These are phyloP conservation scores for Natator depressus DNA, from an alignment of 2,113 vertebrate genomes.

Conservation along the genomic window DNA sequence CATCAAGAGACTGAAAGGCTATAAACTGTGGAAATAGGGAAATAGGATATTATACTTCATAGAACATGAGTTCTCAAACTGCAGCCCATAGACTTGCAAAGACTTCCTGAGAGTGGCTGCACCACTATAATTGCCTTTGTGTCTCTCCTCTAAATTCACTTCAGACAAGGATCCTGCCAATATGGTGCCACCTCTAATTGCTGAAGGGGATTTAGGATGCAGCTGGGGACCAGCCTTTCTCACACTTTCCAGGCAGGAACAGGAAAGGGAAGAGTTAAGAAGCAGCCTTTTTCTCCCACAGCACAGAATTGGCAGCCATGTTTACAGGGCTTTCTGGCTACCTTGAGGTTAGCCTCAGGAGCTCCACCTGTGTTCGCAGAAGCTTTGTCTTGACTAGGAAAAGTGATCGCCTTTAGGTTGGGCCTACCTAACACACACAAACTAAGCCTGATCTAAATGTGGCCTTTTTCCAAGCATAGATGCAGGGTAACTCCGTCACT, in stretches of 20 bases:
- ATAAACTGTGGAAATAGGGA: not conserved
- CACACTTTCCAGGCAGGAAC: not conserved
- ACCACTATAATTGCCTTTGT: not conserved
- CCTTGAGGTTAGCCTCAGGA: not conserved
- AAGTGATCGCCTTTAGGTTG: not conserved
- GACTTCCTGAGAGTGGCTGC: not conserved
- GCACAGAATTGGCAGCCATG: rapidly evolving
- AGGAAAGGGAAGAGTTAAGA: not conserved
- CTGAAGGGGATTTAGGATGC: rapidly evolving
- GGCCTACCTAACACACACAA: not conserved
- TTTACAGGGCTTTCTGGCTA: rapidly evolving
- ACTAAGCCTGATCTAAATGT: not conserved
- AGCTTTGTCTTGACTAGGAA: not conserved
- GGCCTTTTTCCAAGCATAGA: not conserved
- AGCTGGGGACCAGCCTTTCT: not conserved
- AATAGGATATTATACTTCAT: not conserved
- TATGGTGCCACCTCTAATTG: rapidly evolving
- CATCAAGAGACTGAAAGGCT: not conserved
- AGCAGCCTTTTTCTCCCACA: not conserved
- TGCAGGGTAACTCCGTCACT: not conserved
- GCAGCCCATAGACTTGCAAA: not conserved
- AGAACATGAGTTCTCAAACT: not conserved
- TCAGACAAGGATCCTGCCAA: not conserved
- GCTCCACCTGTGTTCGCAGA: not conserved
- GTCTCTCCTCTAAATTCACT: not conserved